Conservation (phyloP, 2,888 invertebrate genomes). For the Dichetophora obliterata region DNA sequence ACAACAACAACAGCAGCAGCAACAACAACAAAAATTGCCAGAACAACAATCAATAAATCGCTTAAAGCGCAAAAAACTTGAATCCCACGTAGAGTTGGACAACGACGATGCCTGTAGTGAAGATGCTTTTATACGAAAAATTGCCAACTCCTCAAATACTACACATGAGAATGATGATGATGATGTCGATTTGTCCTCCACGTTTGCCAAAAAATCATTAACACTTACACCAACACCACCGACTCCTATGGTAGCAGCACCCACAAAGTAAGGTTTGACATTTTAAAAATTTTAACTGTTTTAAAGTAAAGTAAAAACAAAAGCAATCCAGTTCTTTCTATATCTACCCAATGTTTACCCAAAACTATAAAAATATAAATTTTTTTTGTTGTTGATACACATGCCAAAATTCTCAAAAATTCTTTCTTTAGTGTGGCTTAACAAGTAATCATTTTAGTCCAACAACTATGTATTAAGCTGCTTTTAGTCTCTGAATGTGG, state of each 20-base stretch:
- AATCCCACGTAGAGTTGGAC: conserved; percentile 65
- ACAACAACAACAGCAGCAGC: conserved; percentile 43
- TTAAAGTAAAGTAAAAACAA: background rate
- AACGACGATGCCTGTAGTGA: conserved; percentile 70
- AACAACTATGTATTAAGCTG: background rate
- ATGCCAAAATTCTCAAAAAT: background rate
- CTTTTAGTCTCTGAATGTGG: background rate
- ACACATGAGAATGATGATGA: conserved; percentile 17
- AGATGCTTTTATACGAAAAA: conserved; percentile 68
- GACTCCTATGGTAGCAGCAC: conserved; percentile 29
- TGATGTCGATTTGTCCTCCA: conserved; percentile 8
- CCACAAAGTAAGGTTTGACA: conserved; percentile 54
- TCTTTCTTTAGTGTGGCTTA: background rate
- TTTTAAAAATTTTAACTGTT: conserved; percentile 8
- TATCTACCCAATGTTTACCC: background rate
- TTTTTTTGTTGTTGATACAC: background rate
- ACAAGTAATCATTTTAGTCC: no score
- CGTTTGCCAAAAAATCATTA: conserved; percentile 29
- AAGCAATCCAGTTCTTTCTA: background rate
- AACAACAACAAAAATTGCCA: conserved; percentile 46
- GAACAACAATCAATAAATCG: conserved; percentile 47
- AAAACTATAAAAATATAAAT: background rate
- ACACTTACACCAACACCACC: conserved; percentile 45
- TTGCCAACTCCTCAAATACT: conserved; percentile 55
- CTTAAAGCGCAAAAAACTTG: conserved; percentile 64